Percentiles rank a stretch among this genome's conserved stretches.
Conservation (phyloP, 2,888 invertebrate genomes). For the Drosophila algonquin region DNA sequence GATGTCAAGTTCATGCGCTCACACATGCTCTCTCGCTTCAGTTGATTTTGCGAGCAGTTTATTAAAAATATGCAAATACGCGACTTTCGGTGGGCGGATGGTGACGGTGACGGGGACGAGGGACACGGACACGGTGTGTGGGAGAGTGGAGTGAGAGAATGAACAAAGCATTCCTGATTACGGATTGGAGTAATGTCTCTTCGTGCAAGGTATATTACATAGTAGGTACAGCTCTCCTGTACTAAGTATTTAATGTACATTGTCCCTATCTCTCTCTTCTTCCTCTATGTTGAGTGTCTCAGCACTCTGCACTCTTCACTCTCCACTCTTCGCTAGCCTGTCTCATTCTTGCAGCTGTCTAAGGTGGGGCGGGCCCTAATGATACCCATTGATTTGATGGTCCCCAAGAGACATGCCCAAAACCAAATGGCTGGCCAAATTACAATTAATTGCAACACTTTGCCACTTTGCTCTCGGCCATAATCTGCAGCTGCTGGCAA, state of each 20-base stretch:
- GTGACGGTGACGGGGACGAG: too few species aligned
- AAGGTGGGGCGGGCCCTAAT: conserved; percentile 13
- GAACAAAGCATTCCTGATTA: conserved; percentile 22
- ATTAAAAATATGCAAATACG: conserved; percentile 67
- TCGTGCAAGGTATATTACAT: not conserved
- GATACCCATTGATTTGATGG: conserved; percentile 22
- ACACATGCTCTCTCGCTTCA: conserved; percentile 42
- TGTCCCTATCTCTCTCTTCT: not conserved
- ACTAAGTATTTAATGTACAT: not conserved
- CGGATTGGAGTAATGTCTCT: not conserved
- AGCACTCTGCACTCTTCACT: not conserved
- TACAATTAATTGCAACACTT: conserved; percentile 70
- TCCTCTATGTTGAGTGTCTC: not conserved
- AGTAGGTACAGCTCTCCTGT: not conserved
- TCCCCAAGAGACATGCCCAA: conserved; percentile 1
- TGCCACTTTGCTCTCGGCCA: conserved; percentile 33
- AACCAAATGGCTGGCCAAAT: conserved; percentile 45
- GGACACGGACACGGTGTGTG: not conserved
- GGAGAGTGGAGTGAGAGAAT: not conserved
- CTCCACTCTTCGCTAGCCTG: not conserved
- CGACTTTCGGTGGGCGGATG: not conserved
- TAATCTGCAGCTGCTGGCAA: conserved; percentile 27
- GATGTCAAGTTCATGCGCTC: conserved; percentile 52
- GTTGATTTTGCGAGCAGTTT: conserved; percentile 61
- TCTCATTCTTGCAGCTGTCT: not conserved